Evolutionary conservation across 53 echinoderm and acorn worm species (phyloP).

Genomic region (Hippasteria phrygiana): DNA sequence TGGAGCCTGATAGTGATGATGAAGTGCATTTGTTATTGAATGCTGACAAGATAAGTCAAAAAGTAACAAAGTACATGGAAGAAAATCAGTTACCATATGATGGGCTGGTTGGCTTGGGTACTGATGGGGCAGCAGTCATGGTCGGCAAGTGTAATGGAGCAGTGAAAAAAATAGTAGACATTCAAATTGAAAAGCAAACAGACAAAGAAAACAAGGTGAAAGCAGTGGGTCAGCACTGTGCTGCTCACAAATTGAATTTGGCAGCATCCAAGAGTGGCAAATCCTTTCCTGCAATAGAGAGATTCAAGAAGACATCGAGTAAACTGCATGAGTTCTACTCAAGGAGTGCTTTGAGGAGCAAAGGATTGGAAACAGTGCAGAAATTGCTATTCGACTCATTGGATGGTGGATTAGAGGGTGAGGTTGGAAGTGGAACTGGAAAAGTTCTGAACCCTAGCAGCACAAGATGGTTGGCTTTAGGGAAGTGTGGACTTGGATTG

Average conservation of each 20-base stretch:
- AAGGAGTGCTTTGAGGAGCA: slow-evolving; percentile 57
- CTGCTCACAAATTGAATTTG: slow-evolving; percentile 68
- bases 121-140: slow-evolving; percentile 76
- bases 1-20: slow-evolving; percentile 28
- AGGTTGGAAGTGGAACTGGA: not conserved
- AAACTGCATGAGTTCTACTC: slow-evolving; percentile 66
- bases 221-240: slow-evolving; percentile 67
- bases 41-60: slow-evolving; percentile 27
- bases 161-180: slow-evolving; percentile 49
- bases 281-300: slow-evolving; percentile 16
- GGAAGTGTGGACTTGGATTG: slow-evolving; percentile 21
- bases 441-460: slow-evolving; percentile 49
- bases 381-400: too few relatives aligned
- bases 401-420: too few relatives aligned
- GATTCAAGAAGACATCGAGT: slow-evolving; percentile 44
- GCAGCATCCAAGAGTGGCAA: slow-evolving; percentile 68
- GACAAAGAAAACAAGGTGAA: too few relatives aligned
- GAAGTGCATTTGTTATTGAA: slow-evolving; percentile 38
- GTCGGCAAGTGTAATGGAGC: slow-evolving; percentile 57
- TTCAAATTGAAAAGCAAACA: too few relatives aligned
- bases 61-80: slow-evolving; percentile 30
- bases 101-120: slow-evolving; percentile 59
- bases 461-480: slow-evolving; percentile 72
- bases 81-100: not conserved
- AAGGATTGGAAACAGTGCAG: slow-evolving; percentile 44